phyloP scores from a whole-genome alignment of 2,888 invertebrate species.

The Helobdella robusta region DNA sequence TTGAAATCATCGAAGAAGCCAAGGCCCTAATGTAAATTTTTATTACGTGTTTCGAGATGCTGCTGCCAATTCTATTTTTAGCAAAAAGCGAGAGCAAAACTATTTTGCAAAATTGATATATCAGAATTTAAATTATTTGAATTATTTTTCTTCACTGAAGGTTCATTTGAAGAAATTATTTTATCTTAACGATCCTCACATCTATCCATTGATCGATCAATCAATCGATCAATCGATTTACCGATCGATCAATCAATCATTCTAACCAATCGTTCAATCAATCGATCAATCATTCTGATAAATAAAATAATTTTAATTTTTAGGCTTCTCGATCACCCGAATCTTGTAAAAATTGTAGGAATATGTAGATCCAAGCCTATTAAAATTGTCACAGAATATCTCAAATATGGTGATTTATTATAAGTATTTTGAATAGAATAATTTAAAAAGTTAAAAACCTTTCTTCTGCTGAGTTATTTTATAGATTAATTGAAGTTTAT shows the following conservation, averaged over 20 bases:
- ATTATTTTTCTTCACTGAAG: too few species aligned
- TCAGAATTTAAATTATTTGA: too few species aligned
- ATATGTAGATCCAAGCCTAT: conserved; percentile 89
- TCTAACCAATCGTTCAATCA: too few species aligned
- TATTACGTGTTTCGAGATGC: background rate
- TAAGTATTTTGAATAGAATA: too few species aligned
- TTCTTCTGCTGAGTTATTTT: background rate
- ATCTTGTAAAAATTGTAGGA: conserved; percentile 88
- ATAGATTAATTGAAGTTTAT: too few species aligned
- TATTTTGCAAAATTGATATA: background rate
- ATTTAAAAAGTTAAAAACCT: too few species aligned
- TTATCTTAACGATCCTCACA: too few species aligned
- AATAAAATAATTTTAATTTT: background rate
- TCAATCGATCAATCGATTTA: too few species aligned
- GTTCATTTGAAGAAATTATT: too few species aligned
- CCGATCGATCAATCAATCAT: too few species aligned
- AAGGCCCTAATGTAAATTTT: conserved; percentile 69
- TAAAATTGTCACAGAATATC: conserved; percentile 91
- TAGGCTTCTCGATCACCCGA: conserved; percentile 83
- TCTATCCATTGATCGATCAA: too few species aligned
- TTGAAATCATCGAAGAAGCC: conserved; percentile 94
- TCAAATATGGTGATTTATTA: conserved; percentile 57
- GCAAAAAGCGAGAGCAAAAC: background rate
- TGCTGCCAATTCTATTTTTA: background rate
- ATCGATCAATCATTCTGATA: too few species aligned